Conservation (phyloP, 1,140 invertebrate species). For the Achroia grisella region DNA sequence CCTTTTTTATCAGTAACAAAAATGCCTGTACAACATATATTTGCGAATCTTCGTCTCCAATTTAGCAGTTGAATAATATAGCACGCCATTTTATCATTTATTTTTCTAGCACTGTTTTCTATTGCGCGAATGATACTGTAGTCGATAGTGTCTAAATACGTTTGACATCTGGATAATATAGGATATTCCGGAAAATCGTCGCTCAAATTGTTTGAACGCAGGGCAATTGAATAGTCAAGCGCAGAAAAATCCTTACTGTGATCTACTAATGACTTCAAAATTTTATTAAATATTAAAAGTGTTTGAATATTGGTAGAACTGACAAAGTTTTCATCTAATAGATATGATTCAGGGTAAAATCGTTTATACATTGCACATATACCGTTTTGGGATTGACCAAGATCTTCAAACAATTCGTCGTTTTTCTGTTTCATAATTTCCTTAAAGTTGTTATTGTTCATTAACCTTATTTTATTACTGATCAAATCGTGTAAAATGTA, state of each 20-base stretch:
- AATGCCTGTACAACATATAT: conserved; percentile 35
- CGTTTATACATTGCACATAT: conserved; percentile 16
- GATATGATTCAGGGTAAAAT: conserved; percentile 39
- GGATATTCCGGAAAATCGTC: conserved; percentile 70
- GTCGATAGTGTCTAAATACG: conserved; percentile 53
- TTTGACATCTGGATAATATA: conserved; percentile 62
- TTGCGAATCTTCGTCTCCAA: conserved; percentile 68
- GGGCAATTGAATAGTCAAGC: conserved; percentile 54
- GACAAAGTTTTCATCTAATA: conserved; percentile 14
- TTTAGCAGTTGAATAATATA: conserved; percentile 50
- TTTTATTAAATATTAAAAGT: conserved; percentile 38
- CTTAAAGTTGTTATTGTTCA: too few relatives aligned
- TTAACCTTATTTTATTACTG: neutral
- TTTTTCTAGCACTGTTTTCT: conserved; percentile 16
- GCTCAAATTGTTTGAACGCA: conserved; percentile 40
- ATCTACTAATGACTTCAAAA: conserved; percentile 20
- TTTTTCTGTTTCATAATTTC: too few relatives aligned
- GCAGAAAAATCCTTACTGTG: conserved; percentile 30
- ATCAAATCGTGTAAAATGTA: neutral
- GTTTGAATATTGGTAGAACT: conserved; percentile 30
- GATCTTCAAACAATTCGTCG: too few relatives aligned
- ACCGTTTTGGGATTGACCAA: too few relatives aligned
- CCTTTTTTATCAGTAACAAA: conserved; percentile 44
- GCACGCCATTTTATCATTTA: conserved; percentile 34
- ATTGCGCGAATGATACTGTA: conserved; percentile 44